Evolutionary conservation across 1,140 invertebrate species (phyloP).

Genomic region (Anthonomus grandis): DNA sequence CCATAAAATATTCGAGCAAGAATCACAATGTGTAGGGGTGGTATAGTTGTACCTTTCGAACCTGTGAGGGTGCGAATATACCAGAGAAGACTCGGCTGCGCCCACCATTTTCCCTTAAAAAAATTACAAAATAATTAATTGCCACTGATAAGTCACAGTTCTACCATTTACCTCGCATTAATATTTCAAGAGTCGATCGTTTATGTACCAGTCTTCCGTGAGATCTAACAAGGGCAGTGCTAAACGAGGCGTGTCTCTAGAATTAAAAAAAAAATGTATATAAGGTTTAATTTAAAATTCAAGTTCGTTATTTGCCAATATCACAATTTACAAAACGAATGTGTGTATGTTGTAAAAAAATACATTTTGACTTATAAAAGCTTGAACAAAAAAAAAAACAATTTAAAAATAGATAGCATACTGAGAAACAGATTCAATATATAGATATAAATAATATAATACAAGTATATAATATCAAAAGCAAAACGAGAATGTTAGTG

Average conservation of each 20-base stretch:
- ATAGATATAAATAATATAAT: too few relatives aligned
- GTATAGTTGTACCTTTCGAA: constrained; percentile 88
- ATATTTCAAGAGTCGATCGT: constrained; percentile 84
- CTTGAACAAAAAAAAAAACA: too few relatives aligned
- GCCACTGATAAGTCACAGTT: too few relatives aligned
- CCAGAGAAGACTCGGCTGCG: constrained; percentile 55
- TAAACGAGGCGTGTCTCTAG: constrained; percentile 79
- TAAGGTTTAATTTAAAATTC: too few relatives aligned
- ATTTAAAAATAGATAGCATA: too few relatives aligned
- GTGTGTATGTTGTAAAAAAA: too few relatives aligned
- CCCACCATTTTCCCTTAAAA: constrained; percentile 64
- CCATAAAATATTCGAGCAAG: constrained; percentile 87
- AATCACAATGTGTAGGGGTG: constrained; percentile 88
- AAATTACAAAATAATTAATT: background rate
- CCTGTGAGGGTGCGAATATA: constrained; percentile 81
- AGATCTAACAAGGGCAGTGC: constrained; percentile 81
- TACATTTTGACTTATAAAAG: too few relatives aligned
- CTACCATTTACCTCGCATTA: constrained; percentile 70
- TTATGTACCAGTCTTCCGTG: constrained; percentile 85
- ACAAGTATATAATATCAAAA: too few relatives aligned
- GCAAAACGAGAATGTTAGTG: too few relatives aligned
- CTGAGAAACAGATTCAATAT: too few relatives aligned
- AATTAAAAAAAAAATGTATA: constrained; percentile 15
- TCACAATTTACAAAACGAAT: too few relatives aligned
- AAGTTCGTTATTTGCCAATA: too few relatives aligned